Percentiles rank a stretch among this genome's conserved stretches.
Conservation (phyloP, 92 coral and sea anemone genomes). For the Porites cylindrica region DNA sequence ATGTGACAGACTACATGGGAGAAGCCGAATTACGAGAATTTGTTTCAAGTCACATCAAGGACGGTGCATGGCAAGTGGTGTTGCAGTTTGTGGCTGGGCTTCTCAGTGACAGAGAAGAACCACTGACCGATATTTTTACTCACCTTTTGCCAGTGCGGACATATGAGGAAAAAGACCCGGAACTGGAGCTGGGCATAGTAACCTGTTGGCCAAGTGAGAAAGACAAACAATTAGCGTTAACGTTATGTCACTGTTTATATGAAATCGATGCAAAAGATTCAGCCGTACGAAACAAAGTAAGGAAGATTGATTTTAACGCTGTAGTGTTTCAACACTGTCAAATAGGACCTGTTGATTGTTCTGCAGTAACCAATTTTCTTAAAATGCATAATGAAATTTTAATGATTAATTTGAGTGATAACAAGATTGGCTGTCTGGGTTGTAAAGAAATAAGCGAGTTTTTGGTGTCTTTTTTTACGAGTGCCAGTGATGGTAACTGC, state of each 20-base stretch:
- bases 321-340: not conserved
- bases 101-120: not conserved
- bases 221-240: not conserved
- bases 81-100: not conserved
- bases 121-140: not conserved
- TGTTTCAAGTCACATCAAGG: not conserved
- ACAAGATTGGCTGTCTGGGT: not conserved
- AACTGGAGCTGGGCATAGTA: not conserved
- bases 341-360: not conserved
- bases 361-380: not conserved
- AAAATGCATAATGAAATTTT: too few species aligned
- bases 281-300: not conserved
- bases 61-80: not conserved
- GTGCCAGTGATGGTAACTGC: too few species aligned
- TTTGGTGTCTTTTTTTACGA: too few species aligned
- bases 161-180: too few species aligned
- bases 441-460: not conserved
- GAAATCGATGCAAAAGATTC: not conserved
- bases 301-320: not conserved
- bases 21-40: not conserved
- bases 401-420: not conserved
- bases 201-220: not conserved
- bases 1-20: not conserved
- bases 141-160: not conserved
- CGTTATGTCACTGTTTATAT: not conserved